These are phyloP conservation scores for Drosophila tristis DNA, from an alignment of 1,140 invertebrate species.

Conservation along the genomic window DNA sequence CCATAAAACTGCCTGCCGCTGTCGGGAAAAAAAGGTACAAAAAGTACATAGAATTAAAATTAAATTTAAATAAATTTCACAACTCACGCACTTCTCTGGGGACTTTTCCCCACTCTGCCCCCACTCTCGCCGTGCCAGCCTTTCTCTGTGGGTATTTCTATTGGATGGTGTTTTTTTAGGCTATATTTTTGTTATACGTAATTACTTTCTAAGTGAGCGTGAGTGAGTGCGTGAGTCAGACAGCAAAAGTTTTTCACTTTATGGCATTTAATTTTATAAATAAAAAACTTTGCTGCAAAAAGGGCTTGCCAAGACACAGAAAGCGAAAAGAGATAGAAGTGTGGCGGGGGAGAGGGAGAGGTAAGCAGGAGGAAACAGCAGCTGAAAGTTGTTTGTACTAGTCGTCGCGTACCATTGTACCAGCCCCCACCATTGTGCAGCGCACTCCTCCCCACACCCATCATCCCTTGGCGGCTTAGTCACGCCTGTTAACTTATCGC, in stretches of 20 bases:
- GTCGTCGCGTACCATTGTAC: conserved; percentile 5
- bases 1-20: conserved; percentile 34
- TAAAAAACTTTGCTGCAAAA: conserved; percentile 39
- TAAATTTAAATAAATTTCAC: conserved; percentile 81
- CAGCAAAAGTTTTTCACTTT: conserved; percentile 76
- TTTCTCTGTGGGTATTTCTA: too few species aligned
- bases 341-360: background rate
- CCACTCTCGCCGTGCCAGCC: too few species aligned
- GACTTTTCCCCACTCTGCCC: conserved; percentile 1
- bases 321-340: conserved; percentile 10
- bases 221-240: conserved; percentile 66
- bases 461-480: conserved; percentile 37
- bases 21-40: conserved; percentile 4
- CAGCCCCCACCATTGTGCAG: too few species aligned
- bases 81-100: conserved; percentile 62
- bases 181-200: conserved; percentile 66
- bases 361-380: conserved; percentile 15
- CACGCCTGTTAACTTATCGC: conserved; percentile 74
- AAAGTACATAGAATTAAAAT: conserved; percentile 73
- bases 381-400: conserved; percentile 49
- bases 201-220: conserved; percentile 75
- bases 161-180: conserved; percentile 11
- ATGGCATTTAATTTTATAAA: conserved; percentile 55
- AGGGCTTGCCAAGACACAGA: conserved; percentile 45
- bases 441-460: background rate